phyloP scores from a whole-genome alignment of 1,140 invertebrate genomes.

The Amyelois transitella region DNA sequence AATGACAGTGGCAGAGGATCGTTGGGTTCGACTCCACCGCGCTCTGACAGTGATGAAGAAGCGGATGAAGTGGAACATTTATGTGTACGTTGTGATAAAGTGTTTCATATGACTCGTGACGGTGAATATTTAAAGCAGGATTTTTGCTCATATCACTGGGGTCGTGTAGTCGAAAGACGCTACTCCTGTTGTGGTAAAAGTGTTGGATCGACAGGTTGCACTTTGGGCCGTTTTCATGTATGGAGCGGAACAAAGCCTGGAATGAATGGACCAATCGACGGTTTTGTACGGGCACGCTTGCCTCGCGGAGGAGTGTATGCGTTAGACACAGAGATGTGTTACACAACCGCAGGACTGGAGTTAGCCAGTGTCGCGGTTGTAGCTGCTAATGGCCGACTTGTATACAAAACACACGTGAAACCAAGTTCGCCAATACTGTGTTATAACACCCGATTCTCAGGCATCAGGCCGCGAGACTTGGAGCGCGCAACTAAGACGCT shows the following conservation, averaged over 20 bases:
- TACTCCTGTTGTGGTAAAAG: constrained; percentile 74
- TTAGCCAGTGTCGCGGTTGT: constrained; percentile 89
- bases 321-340: constrained; percentile 96
- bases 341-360: constrained; percentile 87
- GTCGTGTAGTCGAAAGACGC: constrained; percentile 71
- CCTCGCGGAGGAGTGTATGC: constrained; percentile 80
- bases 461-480: constrained; percentile 83
- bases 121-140: constrained; percentile 82
- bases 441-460: constrained; percentile 91
- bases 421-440: constrained; percentile 87
- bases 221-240: constrained; percentile 80
- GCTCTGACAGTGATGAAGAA: constrained; percentile 72
- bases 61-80: constrained; percentile 73
- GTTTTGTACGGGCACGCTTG: constrained; percentile 77
- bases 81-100: constrained; percentile 83
- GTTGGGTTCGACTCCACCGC: constrained; percentile 70
- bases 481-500: constrained; percentile 78
- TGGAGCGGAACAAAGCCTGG: constrained; percentile 82
- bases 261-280: constrained; percentile 80
- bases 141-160: constrained; percentile 88
- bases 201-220: constrained; percentile 77
- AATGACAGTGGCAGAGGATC: constrained; percentile 72
- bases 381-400: constrained; percentile 78
- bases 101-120: constrained; percentile 79
- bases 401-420: constrained; percentile 88